Evolutionary conservation across 2,797 vertebrate species (phyloP).

Genomic region (Malurus splendens): DNA sequence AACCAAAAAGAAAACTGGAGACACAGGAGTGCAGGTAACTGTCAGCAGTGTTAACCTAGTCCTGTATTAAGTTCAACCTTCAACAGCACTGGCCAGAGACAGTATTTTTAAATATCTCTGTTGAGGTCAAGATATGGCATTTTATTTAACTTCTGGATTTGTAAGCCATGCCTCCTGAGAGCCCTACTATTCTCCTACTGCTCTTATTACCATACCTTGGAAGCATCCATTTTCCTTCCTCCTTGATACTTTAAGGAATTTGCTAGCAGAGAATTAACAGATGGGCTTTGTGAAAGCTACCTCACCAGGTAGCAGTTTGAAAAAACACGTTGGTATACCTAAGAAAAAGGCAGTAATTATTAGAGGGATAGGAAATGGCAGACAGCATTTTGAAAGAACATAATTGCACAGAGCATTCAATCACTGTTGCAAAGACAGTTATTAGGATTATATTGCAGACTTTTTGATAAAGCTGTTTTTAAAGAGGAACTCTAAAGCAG

Average conservation of each 20-base stretch:
- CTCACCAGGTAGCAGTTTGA: constrained; percentile 1
- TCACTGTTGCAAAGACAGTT: constrained; percentile 9
- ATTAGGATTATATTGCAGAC: background rate
- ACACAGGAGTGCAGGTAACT: background rate
- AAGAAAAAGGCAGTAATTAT: constrained; percentile 3
- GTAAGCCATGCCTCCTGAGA: background rate
- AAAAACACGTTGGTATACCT: constrained; percentile 18
- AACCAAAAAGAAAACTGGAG: background rate
- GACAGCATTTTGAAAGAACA: constrained; percentile 6
- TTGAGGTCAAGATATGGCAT: background rate
- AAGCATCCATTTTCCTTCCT: constrained; percentile 30
- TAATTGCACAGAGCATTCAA: background rate
- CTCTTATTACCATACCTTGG: constrained; percentile 12
- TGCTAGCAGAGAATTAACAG: constrained; percentile 24
- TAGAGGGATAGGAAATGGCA: constrained; percentile 28
- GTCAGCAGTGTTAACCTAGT: background rate
- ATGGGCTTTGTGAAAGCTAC: constrained; percentile 9
- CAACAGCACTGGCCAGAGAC: background rate
- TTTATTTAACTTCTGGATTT: constrained; percentile 20
- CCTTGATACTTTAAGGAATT: constrained; percentile 22
- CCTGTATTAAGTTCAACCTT: background rate
- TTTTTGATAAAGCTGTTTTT: background rate
- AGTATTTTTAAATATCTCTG: background rate
- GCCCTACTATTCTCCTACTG: background rate
- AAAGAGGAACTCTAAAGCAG: background rate